Evolutionary conservation across 2,888 invertebrate genomes (phyloP).

Genomic region (Melieria picta): DNA sequence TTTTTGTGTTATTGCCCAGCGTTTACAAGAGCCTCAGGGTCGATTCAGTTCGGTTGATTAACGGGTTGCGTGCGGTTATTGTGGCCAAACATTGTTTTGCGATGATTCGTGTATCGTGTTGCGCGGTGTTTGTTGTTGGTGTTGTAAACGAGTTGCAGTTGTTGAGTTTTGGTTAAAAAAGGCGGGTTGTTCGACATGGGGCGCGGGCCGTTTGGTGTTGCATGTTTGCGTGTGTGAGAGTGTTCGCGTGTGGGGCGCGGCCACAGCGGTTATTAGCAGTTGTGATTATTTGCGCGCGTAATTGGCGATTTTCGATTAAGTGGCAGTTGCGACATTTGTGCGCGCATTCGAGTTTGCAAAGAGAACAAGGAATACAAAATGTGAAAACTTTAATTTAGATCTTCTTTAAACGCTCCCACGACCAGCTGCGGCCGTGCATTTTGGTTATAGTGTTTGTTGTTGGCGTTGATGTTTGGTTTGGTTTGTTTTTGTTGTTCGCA

Average conservation of each 20-base stretch:
- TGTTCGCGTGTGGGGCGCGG: conserved; percentile 32
- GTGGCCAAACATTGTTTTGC: no score
- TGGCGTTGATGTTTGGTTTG: conserved; percentile 33
- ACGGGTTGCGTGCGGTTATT: no score
- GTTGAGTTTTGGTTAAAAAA: no score
- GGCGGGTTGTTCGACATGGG: no score
- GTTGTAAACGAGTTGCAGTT: no score
- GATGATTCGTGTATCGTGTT: no score
- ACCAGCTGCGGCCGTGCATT: conserved; percentile 55
- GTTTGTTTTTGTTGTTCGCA: conserved; percentile 21
- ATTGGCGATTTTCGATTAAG: neutral
- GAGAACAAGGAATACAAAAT: conserved; percentile 45
- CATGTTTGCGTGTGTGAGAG: conserved; percentile 25
- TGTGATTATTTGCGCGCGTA: conserved; percentile 30
- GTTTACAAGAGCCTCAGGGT: no score
- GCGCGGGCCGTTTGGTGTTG: no score
- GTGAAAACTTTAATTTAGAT: conserved; percentile 62
- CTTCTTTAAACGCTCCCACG: conserved; percentile 66
- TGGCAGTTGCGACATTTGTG: no score
- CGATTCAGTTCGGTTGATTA: no score
- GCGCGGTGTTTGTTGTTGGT: no score
- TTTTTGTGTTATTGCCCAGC: conserved; percentile 36
- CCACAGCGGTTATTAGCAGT: conserved; percentile 22
- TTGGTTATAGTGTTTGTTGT: conserved; percentile 18
- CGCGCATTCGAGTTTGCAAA: no score